Conservation (phyloP, 2,113 vertebrate genomes). For the Cettia cetti region DNA sequence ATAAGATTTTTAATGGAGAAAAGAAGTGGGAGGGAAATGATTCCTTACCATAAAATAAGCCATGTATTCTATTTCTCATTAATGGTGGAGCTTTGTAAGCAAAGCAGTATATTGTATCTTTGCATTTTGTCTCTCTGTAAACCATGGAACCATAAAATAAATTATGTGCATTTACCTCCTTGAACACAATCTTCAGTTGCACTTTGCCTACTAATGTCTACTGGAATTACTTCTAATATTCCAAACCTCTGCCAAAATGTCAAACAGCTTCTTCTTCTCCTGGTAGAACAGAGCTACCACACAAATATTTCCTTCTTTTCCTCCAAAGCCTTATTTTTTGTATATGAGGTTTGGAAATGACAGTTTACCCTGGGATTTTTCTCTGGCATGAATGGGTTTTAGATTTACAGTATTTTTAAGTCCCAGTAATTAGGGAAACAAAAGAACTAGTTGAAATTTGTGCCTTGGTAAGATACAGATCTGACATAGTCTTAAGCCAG, state of each 20-base stretch:
- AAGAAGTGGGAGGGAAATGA: not conserved
- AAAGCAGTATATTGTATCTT: not conserved
- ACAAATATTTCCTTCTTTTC: not conserved
- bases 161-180: not conserved
- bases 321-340: not conserved
- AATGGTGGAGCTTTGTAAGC: not conserved
- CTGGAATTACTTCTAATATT: not conserved
- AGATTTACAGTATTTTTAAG: not conserved
- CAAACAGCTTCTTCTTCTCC: not conserved
- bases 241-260: not conserved
- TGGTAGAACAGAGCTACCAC: not conserved
- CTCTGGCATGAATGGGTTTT: not conserved
- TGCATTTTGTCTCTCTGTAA: not conserved
- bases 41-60: not conserved
- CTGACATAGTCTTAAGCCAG: accelerated
- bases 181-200: not conserved
- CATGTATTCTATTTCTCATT: not conserved
- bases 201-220: not conserved
- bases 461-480: not conserved
- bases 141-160: not conserved
- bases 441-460: not conserved
- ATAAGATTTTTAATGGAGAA: not conserved
- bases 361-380: not conserved
- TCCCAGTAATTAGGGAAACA: not conserved
- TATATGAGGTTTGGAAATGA: not conserved